Evolutionary conservation across 2,797 vertebrate species (phyloP).

Genomic region (Brachyalestes nurse): DNA sequence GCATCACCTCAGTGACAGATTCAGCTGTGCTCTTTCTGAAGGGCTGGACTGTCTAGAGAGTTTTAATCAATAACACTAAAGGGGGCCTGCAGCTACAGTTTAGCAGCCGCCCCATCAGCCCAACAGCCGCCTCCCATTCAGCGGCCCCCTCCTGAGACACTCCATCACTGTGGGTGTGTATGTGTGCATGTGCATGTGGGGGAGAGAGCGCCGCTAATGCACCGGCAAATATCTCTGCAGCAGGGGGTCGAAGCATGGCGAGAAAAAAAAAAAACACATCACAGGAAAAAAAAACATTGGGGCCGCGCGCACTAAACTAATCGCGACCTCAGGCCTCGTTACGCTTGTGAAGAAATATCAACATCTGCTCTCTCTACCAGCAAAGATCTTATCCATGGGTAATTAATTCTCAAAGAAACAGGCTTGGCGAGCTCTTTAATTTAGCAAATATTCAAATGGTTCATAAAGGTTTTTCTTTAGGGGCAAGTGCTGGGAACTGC

Average conservation of each 20-base stretch:
- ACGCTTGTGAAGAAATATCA: conserved; percentile 31
- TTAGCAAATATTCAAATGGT: conserved; percentile 23
- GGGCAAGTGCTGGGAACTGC: background rate
- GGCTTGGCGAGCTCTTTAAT: background rate
- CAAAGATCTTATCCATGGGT: conserved; percentile 37
- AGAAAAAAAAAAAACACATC: background rate
- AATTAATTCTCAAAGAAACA: conserved; percentile 38
- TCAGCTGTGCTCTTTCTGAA: conserved; percentile 41
- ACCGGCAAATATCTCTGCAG: conserved; percentile 54
- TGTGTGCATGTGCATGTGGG: conserved; percentile 6
- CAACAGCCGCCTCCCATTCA: conserved; percentile 27
- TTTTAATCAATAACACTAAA: conserved; percentile 51
- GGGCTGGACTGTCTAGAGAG: conserved; percentile 22
- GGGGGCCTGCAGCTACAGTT: conserved; percentile 43
- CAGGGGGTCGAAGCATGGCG: conserved; percentile 35
- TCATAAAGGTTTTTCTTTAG: background rate
- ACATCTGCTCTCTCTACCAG: conserved; percentile 33
- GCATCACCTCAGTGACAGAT: conserved; percentile 17
- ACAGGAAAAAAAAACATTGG: background rate
- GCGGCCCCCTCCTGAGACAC: conserved; percentile 45
- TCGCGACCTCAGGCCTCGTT: conserved; percentile 27
- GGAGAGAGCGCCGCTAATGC: conserved; percentile 31
- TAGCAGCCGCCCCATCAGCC: conserved; percentile 43
- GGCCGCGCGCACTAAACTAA: conserved; percentile 31
- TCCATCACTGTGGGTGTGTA: conserved; percentile 35